A percentile compares a stretch with the other conserved stretches of the same genome.
These are phyloP conservation scores for Heliconius eleuchia DNA, from an alignment of 1,140 invertebrate species.

Conservation along the genomic window DNA sequence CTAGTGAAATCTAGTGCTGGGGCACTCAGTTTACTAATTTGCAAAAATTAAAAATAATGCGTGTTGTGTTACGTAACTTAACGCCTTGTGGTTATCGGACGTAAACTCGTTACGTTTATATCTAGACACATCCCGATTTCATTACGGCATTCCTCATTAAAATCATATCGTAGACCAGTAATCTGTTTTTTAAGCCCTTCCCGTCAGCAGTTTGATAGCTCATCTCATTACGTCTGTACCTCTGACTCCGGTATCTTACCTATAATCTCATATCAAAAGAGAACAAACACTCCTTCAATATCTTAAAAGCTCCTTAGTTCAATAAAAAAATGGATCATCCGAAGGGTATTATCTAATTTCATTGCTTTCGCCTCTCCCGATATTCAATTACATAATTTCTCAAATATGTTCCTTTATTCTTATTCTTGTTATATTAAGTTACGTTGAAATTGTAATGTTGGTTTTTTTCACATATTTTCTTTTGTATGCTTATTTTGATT, in stretches of 20 bases:
- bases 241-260: not conserved
- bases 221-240: not conserved
- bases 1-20: too few species aligned
- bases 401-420: too few species aligned
- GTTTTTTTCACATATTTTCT: not conserved
- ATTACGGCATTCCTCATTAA: not conserved
- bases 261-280: conserved; percentile 1
- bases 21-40: too few species aligned
- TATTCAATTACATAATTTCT: not conserved
- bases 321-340: conserved; percentile 7
- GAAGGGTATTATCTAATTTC: conserved; percentile 3
- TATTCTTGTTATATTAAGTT: too few species aligned
- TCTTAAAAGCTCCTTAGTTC: conserved; percentile 3
- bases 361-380: not conserved
- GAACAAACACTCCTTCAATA: conserved; percentile 11
- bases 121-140: too few species aligned
- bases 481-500: too few species aligned
- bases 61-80: too few species aligned
- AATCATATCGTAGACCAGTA: not conserved
- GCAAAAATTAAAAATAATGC: too few species aligned
- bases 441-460: too few species aligned
- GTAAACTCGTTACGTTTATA: not conserved
- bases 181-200: not conserved
- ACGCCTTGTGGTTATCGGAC: not conserved
- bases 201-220: not conserved